phyloP scores from a whole-genome alignment of 2,888 invertebrate genomes.

The Caenorhabditis zanzibari region DNA sequence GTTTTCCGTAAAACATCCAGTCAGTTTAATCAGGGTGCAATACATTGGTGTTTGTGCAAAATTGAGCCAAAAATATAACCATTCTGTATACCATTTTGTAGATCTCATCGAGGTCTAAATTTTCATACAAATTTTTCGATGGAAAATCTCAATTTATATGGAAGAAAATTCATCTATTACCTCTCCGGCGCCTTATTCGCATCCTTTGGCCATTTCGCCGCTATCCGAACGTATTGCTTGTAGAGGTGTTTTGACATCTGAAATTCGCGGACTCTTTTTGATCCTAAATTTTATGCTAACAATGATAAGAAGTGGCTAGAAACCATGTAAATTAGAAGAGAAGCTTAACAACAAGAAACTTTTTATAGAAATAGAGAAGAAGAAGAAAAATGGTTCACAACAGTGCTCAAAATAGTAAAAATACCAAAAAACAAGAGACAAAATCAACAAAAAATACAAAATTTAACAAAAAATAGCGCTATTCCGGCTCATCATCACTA shows the following conservation, averaged over 20 bases:
- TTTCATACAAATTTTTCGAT: not conserved
- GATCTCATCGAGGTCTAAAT: too few species aligned
- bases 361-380: too few species aligned
- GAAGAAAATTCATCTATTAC: constrained; percentile 4
- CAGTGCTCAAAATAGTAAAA: not conserved
- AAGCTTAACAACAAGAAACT: too few species aligned
- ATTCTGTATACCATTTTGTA: too few species aligned
- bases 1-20: too few species aligned
- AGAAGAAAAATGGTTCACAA: not conserved
- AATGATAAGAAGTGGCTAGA: too few species aligned
- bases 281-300: not conserved
- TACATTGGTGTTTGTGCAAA: too few species aligned
- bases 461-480: not conserved
- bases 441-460: not conserved
- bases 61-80: too few species aligned
- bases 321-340: too few species aligned
- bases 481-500: constrained; percentile 68
- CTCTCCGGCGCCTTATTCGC: constrained; percentile 70
- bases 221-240: constrained; percentile 77
- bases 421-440: not conserved
- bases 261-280: not conserved
- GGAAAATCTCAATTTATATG: too few species aligned
- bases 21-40: too few species aligned
- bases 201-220: constrained; percentile 79
- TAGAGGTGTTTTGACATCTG: constrained; percentile 75